phyloP scores from a whole-genome alignment of 1,140 invertebrate species.

The Polypedilum pembai region DNA sequence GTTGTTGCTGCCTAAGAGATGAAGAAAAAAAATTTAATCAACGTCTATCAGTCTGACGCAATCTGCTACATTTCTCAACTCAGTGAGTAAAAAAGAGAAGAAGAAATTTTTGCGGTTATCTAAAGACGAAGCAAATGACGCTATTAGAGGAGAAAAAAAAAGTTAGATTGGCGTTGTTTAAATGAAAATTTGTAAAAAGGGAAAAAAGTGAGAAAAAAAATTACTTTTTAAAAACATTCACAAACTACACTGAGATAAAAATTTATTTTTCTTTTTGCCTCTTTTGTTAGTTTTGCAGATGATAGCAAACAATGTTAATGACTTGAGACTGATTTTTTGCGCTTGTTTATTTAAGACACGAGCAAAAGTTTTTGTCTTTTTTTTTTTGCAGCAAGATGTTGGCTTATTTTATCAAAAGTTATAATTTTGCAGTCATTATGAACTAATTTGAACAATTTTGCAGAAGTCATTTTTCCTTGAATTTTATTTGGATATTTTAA shows the following conservation, averaged over 20 bases:
- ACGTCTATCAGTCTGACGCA: slow-evolving; percentile 3
- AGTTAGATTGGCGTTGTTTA: slow-evolving; percentile 14
- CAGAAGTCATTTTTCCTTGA: no score
- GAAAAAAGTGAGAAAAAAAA: slow-evolving; percentile 7
- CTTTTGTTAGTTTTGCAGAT: not conserved
- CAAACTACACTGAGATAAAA: not conserved
- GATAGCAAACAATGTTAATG: not conserved
- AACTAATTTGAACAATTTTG: no score
- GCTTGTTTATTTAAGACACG: no score
- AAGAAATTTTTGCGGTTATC: slow-evolving; percentile 3
- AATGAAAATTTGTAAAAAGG: not conserved
- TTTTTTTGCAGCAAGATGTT: no score
- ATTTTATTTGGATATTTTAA: no score
- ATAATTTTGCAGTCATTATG: no score
- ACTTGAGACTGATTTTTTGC: no score
- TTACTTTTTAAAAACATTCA: no score
- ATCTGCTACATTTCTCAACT: slow-evolving; percentile 2
- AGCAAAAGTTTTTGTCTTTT: no score
- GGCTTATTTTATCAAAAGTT: no score
- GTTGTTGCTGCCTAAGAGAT: no score
- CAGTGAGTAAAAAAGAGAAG: no score
- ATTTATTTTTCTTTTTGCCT: not conserved
- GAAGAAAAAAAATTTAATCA: slow-evolving; percentile 13
- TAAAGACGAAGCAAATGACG: not conserved
- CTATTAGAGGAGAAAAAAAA: not conserved